Percentiles rank a stretch among this genome's conserved stretches.
Conservation (phyloP, 2,797 vertebrate genomes). For the Serranus cabrilla region DNA sequence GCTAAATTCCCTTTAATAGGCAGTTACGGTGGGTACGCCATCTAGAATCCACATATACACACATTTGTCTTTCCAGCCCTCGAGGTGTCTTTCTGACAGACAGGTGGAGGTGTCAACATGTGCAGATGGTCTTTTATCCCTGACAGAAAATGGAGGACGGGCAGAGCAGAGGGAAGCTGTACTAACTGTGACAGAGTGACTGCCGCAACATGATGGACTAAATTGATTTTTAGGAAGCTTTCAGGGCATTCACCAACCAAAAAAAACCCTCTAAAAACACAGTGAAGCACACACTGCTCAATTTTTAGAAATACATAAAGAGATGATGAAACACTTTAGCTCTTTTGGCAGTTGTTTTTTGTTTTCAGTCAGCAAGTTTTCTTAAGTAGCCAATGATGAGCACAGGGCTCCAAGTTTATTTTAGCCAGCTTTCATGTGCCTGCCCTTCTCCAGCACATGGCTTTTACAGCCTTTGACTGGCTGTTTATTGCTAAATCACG, state of each 20-base stretch:
- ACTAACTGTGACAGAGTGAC: constrained; percentile 42
- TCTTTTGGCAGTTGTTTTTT: constrained; percentile 15
- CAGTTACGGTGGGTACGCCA: too few species aligned
- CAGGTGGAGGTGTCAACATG: constrained; percentile 35
- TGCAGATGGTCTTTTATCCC: constrained; percentile 27
- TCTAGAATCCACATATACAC: not conserved
- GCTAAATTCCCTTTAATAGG: too few species aligned
- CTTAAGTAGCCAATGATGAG: not conserved
- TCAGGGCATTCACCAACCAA: constrained; percentile 8
- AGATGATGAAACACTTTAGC: constrained; percentile 8
- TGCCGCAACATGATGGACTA: constrained; percentile 19
- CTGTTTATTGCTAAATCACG: constrained; percentile 8
- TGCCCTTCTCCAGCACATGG: not conserved
- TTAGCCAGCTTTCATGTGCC: not conserved
- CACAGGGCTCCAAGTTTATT: not conserved
- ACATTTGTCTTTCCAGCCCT: not conserved
- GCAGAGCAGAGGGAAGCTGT: not conserved
- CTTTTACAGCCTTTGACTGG: not conserved
- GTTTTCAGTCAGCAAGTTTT: constrained; percentile 14
- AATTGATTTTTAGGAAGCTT: constrained; percentile 42
- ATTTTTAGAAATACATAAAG: constrained; percentile 20
- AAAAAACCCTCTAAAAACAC: not conserved
- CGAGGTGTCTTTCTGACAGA: constrained; percentile 20
- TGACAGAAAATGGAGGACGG: not conserved
- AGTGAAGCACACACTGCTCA: not conserved